Evolutionary conservation across 2,888 invertebrate species (phyloP).

Genomic region (Neelides folsomi): DNA sequence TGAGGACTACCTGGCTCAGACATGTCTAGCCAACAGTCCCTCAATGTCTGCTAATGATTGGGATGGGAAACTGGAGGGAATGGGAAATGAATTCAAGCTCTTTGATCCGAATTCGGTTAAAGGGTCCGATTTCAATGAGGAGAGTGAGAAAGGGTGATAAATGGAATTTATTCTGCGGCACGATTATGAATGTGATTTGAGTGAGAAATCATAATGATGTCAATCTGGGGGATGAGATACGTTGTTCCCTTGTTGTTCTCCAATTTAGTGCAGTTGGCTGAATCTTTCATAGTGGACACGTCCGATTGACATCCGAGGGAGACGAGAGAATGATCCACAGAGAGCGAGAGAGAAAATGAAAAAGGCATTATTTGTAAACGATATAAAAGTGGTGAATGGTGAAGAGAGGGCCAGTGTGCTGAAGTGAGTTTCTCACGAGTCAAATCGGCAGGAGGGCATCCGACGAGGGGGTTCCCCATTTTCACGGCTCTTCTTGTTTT

Average conservation of each 20-base stretch:
- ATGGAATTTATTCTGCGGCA: slow-evolving; percentile 27
- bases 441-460: slow-evolving; percentile 23
- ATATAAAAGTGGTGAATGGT: slow-evolving; percentile 13
- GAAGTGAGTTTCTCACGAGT: slow-evolving; percentile 28
- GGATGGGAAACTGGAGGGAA: no score
- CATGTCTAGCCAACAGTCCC: no score
- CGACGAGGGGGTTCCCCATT: slow-evolving; percentile 17
- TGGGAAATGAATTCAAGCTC: no score
- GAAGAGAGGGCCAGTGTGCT: slow-evolving; percentile 9
- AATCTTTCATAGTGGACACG: no score
- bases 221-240: slow-evolving; percentile 22
- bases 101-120: no score
- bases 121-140: slow-evolving; percentile 2
- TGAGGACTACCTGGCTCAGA: no score
- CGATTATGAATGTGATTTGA: slow-evolving; percentile 27
- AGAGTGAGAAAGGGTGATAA: slow-evolving; percentile 6
- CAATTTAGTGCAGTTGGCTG: no score
- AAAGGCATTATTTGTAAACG: slow-evolving; percentile 19
- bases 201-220: slow-evolving; percentile 29
- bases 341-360: slow-evolving; percentile 7
- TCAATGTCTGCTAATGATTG: no score
- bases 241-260: background rate
- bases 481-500: slow-evolving; percentile 15
- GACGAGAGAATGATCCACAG: no score
- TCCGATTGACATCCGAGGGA: no score